Base-by-base conservation (phyloP, 2,888 invertebrate genomes). In the Adineta ricciae region DNA sequence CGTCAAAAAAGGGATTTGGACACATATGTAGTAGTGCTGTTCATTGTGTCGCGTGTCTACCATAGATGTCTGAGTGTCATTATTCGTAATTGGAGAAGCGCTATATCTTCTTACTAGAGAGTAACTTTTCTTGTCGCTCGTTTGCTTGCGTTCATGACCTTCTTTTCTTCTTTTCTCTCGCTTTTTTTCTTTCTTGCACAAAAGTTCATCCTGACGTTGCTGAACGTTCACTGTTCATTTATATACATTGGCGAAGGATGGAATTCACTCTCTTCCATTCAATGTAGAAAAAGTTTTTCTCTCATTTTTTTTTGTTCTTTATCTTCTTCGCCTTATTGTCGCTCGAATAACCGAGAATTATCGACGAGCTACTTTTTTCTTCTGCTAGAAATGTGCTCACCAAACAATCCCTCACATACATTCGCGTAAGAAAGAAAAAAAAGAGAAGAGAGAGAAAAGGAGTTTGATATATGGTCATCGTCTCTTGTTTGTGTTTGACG, bases 41-140 rank as follows among this genome's bases (percentile, higher is more conserved):
- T 56, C 56, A 56, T 27, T 64, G 27, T 64, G 64, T 64, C 64
- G 64, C 27, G 64, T 64, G 64, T 64, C 64, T 64, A 9, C 64
- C 16, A 56, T 56, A 27, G 27, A 64, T 64, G 27, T 64, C 64
- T 27, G 64, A 64, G 27, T 64, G 64, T 64, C 64, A 64, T 64
- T 64, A 64, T 64, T 64, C 64, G 64, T 64, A 64, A 64, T 64
- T 64, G 64, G 64, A 64, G 64, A 64, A 64, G 64, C 64, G 64
- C 64, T 64, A 64, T 64, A 64, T 64, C 64, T 64, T 27, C 64
- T 64, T 32, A 64, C 64, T 64, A 64, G 27, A 64, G 32, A 64
- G 27, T 64, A 64, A 32, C 64, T 64, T 64, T 32, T 64, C 64
- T 64, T 64, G 64, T 64, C 64, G 64, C 64, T 64, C 32, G 32